A percentile compares a stretch with the other conserved stretches of the same genome.
Conservation (phyloP, 2,888 invertebrate species). For the Eucriotettix oculatus region DNA sequence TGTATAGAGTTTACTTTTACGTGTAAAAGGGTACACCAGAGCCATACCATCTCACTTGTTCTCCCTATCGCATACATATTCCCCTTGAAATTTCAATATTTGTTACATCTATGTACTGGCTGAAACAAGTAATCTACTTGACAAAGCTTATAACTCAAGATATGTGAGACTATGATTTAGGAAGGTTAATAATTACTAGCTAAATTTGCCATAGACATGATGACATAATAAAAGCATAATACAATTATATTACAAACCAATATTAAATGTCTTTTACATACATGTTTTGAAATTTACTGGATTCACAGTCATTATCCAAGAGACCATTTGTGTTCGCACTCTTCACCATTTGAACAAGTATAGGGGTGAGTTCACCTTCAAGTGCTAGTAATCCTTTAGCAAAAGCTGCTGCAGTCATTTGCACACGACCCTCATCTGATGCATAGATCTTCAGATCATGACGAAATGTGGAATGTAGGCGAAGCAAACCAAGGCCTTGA, state of each 20-base stretch:
- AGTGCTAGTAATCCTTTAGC: slow-evolving; percentile 93
- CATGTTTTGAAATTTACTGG: slow-evolving; percentile 88
- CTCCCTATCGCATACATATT: no score
- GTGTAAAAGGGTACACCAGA: no score
- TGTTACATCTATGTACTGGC: no score
- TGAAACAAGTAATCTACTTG: no score
- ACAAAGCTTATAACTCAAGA: no score
- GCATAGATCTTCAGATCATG: slow-evolving; percentile 99
- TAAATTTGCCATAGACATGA: no score
- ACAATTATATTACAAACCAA: background rate
- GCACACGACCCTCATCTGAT: slow-evolving; percentile 96
- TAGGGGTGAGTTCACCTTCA: slow-evolving; percentile 96
- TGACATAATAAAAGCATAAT: no score
- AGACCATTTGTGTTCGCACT: slow-evolving; percentile 97
- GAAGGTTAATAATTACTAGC: no score
- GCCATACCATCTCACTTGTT: no score
- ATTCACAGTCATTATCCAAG: slow-evolving; percentile 95
- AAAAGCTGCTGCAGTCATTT: slow-evolving; percentile 99
- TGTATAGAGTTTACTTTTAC: no score
- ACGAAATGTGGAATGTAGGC: slow-evolving; percentile 94
- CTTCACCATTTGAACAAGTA: slow-evolving; percentile 98
- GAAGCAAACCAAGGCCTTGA: slow-evolving; percentile 85
- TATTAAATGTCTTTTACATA: slow-evolving; percentile 29
- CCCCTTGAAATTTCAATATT: no score
- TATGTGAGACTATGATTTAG: no score